Evolutionary conservation across 1,140 invertebrate species (phyloP).

Genomic region (Saccostrea glomerata): DNA sequence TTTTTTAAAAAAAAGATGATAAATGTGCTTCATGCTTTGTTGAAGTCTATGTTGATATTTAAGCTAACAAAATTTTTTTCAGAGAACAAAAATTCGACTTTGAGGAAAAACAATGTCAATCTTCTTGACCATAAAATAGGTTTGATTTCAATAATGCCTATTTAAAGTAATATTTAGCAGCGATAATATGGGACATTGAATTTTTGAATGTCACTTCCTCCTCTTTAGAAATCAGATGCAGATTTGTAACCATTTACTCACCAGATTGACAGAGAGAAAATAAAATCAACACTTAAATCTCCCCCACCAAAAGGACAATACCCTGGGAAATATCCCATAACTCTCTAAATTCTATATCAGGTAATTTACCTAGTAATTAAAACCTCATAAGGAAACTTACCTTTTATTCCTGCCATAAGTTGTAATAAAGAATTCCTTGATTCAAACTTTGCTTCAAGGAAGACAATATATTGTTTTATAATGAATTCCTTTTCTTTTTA

Average conservation of each 20-base stretch:
- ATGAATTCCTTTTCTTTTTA: background rate
- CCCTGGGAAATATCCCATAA: background rate
- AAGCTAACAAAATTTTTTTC: no score
- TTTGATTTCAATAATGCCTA: no score
- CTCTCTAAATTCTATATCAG: background rate
- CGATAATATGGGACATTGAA: background rate
- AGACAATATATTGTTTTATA: background rate
- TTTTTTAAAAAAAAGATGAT: no score
- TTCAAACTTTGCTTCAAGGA: background rate
- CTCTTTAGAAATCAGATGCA: background rate
- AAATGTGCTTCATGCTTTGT: no score
- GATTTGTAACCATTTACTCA: background rate
- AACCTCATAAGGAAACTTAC: background rate
- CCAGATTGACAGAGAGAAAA: background rate
- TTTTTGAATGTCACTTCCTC: background rate
- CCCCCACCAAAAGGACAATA: background rate
- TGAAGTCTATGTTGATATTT: no score
- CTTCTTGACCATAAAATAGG: no score
- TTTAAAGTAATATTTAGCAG: no score
- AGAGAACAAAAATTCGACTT: no score
- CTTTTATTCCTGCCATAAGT: background rate
- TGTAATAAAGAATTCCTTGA: background rate
- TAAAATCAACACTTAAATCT: background rate
- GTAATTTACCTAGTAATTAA: background rate
- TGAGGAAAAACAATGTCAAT: no score